Evolutionary conservation across 2,888 invertebrate genomes (phyloP), one percentile per base, ranked within the genome.

Genomic region (Platycheirus albimanus): DNA sequence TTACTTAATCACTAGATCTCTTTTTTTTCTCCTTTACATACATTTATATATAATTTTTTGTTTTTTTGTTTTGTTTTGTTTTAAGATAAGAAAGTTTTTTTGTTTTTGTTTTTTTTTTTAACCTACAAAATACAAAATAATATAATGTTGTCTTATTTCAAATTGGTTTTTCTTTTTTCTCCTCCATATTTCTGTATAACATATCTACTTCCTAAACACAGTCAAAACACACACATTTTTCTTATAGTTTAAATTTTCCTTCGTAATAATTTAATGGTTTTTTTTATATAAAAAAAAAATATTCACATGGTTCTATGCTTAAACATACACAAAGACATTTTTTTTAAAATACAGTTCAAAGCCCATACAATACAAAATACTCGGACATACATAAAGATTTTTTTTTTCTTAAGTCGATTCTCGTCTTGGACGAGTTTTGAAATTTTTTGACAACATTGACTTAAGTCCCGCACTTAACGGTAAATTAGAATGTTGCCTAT

Each of bases 381-480:
- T 6, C 1, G 13, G 13, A 36, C 24, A 38, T 1, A 28, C 3
- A 51, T 43, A 36, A 64, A 45, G 7, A 66, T 28, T 49, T 47
- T 36, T 6, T 17, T 20, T 8, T 45, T 15, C 7, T 77, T 85
- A 86, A 61, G 86, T 86, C 52, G 86, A 86, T 70, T 86, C 86
- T 28, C 86, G 85, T 58, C 86, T 79, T 52, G 85, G 85, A 43
- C 86, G 85, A 78, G 78, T 38, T 75, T 85, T 85, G 71, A 85
- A 85, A 84, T 85, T 86, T 72, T 85, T 85, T 61, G 86, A 81
- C 71, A 87, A 84, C 78, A 86, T 85, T 33, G 86, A 85, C 63
- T 84, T 85, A 33, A 87, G 74, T 28, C 85, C 85, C 15, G 84
- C 84, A 71, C 85, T 86, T 41, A 86, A 45, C 8, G 86, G 86